Evolutionary conservation across 2,888 invertebrate species (phyloP), one percentile per base, ranked within the genome.

Genomic region (Agrotis segetum): DNA sequence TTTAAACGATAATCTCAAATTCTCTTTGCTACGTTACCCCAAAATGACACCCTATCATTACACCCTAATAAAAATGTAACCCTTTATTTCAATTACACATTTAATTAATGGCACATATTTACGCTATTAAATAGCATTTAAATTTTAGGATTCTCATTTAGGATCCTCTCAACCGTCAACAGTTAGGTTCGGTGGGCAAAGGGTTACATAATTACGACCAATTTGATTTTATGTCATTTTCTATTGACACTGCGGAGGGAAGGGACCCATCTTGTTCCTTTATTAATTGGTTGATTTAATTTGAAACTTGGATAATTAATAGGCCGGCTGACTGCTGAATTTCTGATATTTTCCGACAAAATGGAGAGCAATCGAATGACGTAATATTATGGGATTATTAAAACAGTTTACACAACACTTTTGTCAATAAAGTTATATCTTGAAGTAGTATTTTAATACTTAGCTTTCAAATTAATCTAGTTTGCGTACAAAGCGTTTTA

Each of bases 271-370:
- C 34, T 77, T 29, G 52, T 47, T 29, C 67, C 71, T 58, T 69
- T 72, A 85, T 79, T 78, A 75, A 81, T 77, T 44, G 68, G 58
- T 44, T 67, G 70, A 80, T 71, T 82, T 74, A 77, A 83, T 85
- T 82, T 71, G 62, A 61, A 56, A 70, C 50, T 64, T 40, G 1
- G 19, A 68, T 78, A 79, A 85, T 83, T 80, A 81, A 46, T 46
- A 75, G 68, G 19, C 68, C 64, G 40, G 68, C 67, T 66, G 60
- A 40, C 34, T 68, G 29, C 21, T 19, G 44, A 59, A 52, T 67
- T 73, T 53, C 49, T 58, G 47, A 63, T 59, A 67, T 81, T 60
- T 56, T 64, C 65, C 21, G 19, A 21, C 7, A 47, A 56, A 52
- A 60, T 34, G 19, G n/a, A 50, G 46, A 5, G n/a, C 11, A 46